Evolutionary conservation across 2,113 vertebrate species (phyloP).

Genomic region (Anoplopoma fimbria): DNA sequence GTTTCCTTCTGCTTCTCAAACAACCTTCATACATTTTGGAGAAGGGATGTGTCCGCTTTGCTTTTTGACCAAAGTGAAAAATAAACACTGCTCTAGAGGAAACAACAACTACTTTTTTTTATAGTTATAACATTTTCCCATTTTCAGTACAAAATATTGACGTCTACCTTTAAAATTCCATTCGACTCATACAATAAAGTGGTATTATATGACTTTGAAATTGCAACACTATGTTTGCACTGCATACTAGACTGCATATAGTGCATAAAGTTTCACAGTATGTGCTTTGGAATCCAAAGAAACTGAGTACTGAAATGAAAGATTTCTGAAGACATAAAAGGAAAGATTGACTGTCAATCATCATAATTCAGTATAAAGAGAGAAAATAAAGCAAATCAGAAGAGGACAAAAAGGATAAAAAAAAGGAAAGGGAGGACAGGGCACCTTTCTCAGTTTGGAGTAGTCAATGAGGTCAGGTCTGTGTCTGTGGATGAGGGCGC

Average conservation of each 20-base stretch:
- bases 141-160: background rate
- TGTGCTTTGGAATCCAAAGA: background rate
- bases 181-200: background rate
- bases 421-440: background rate
- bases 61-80: background rate
- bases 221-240: background rate
- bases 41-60: background rate
- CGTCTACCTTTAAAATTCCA: background rate
- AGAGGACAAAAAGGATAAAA: background rate
- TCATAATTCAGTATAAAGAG: background rate
- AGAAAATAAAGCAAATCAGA: background rate
- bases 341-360: background rate
- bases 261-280: no score
- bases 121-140: no score
- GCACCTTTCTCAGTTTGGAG: slow-evolving; percentile 92
- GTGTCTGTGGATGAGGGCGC: slow-evolving; percentile 95
- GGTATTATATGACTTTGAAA: background rate
- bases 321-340: background rate
- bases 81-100: background rate
- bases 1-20: slow-evolving; percentile 1
- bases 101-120: background rate
- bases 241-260: background rate
- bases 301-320: background rate
- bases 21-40: no score
- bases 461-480: slow-evolving; percentile 95